Conservation (phyloP, 2,113 vertebrate species). For the Electrona antarctica region DNA sequence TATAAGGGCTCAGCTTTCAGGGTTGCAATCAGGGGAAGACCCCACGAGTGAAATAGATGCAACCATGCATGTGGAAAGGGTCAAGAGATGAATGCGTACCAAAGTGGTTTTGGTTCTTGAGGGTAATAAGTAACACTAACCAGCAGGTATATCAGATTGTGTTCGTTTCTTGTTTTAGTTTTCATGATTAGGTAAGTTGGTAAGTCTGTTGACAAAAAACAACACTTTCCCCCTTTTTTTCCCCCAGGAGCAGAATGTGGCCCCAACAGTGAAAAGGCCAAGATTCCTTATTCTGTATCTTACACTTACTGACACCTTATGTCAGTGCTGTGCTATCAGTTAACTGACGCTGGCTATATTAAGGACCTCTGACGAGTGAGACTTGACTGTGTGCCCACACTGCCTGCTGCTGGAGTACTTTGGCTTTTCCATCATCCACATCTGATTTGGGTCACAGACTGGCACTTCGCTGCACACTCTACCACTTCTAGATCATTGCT, state of each 20-base stretch:
- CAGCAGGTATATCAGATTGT: background rate
- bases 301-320: conserved; percentile 22
- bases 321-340: conserved; percentile 32
- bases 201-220: too few relatives aligned
- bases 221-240: too few relatives aligned
- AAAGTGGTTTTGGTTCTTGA: background rate
- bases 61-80: background rate
- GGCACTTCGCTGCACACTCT: background rate
- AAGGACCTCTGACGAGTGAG: conserved; percentile 23
- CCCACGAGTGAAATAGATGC: conserved; percentile 36
- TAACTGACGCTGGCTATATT: conserved; percentile 33
- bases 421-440: conserved; percentile 39
- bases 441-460: conserved; percentile 19
- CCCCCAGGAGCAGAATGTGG: background rate
- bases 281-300: conserved; percentile 18
- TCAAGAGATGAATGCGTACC: background rate
- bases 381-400: conserved; percentile 28
- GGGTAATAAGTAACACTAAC: too few relatives aligned
- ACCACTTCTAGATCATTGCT: background rate
- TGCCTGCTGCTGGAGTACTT: conserved; percentile 10
- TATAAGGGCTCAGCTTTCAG: conserved; percentile 36
- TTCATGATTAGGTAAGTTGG: too few relatives aligned
- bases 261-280: background rate
- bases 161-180: background rate
- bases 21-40: conserved; percentile 10